These are phyloP conservation scores for Amphipyra berbera DNA, from an alignment of 2,888 invertebrate genomes.

Conservation along the genomic window DNA sequence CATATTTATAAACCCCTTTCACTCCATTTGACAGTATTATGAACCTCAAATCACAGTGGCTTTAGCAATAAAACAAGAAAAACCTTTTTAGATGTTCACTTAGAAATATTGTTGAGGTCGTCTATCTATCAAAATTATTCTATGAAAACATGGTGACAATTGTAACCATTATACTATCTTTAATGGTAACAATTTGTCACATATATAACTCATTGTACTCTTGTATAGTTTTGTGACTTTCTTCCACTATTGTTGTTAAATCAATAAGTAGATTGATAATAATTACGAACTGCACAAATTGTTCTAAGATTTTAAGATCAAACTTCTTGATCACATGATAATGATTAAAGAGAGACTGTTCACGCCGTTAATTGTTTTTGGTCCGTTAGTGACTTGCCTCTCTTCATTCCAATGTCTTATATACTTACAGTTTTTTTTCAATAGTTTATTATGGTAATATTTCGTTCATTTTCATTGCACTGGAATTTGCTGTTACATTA, in stretches of 20 bases:
- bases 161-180: too few relatives aligned
- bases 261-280: not conserved
- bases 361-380: not conserved
- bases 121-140: constrained; percentile 22
- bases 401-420: not conserved
- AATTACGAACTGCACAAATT: constrained; percentile 1
- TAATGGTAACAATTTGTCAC: constrained; percentile 4
- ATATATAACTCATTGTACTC: not conserved
- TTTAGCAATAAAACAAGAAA: constrained; percentile 23
- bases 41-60: constrained; percentile 17
- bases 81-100: constrained; percentile 22
- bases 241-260: not conserved
- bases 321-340: too few relatives aligned
- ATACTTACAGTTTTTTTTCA: too few relatives aligned
- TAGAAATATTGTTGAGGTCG: constrained; percentile 16
- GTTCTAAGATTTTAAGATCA: not conserved
- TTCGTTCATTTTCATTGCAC: constrained; percentile 4
- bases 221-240: not conserved
- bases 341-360: too few relatives aligned
- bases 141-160: constrained; percentile 7
- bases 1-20: constrained; percentile 9
- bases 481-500: constrained; percentile 16
- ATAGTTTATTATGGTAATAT: not conserved
- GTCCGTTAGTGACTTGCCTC: not conserved
- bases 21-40: constrained; percentile 1